A percentile compares a stretch with the other conserved stretches of the same genome.
These are phyloP conservation scores for Habropoda laboriosa DNA, from an alignment of 1,140 invertebrate species.

Conservation along the genomic window DNA sequence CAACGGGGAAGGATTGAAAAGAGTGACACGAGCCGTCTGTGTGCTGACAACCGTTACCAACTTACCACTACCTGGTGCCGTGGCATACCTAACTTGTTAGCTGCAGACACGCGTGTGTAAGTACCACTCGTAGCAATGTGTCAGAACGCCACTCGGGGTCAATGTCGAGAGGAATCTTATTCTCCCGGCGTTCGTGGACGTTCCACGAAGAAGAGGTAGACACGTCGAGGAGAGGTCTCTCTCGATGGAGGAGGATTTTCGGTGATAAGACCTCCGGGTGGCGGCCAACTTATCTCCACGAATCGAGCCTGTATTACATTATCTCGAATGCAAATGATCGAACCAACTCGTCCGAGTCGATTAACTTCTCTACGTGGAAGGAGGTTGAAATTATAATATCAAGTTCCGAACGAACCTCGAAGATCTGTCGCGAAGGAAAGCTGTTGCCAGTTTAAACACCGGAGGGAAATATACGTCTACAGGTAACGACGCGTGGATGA, in stretches of 20 bases:
- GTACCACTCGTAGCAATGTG: slow-evolving; percentile 13
- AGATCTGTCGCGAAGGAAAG: too few species aligned
- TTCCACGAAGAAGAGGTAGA: not conserved
- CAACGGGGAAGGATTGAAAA: slow-evolving; percentile 55
- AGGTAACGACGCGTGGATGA: slow-evolving; percentile 46
- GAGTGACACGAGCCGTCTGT: slow-evolving; percentile 57
- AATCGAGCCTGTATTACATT: not conserved
- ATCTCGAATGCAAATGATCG: not conserved
- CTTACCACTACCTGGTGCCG: slow-evolving; percentile 32
- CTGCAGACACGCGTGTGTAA: slow-evolving; percentile 9
- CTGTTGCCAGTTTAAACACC: too few species aligned
- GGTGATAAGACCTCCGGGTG: not conserved
- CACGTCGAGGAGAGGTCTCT: not conserved
- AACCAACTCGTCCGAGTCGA: not conserved
- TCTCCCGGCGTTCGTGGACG: not conserved
- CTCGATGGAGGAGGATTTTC: not conserved
- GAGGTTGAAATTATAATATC: too few species aligned
- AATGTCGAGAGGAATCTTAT: slow-evolving; percentile 44
- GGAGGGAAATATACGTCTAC: too few species aligned
- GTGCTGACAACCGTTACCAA: slow-evolving; percentile 64
- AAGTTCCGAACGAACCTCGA: too few species aligned
- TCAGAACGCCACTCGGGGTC: slow-evolving; percentile 48
- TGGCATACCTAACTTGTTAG: slow-evolving; percentile 57
- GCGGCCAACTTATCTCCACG: too few species aligned
- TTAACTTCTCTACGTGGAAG: too few species aligned